Conservation (phyloP, 2,888 invertebrate species). For the Lapara coniferarum region DNA sequence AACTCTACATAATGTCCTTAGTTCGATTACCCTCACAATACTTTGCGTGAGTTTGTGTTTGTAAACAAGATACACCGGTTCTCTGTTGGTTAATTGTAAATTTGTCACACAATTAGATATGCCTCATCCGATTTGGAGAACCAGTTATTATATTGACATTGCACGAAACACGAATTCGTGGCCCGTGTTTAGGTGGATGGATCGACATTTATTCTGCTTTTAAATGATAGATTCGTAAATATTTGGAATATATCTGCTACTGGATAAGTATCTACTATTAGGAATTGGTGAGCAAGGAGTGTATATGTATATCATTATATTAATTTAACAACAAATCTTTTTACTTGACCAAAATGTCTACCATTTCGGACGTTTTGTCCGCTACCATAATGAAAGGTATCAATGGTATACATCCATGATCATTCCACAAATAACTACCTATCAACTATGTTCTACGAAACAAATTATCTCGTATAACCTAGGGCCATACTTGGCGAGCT, state of each 20-base stretch:
- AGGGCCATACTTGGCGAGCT: conserved; percentile 46
- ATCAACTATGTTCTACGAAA: conserved; percentile 32
- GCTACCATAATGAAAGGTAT: neutral
- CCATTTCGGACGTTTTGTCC: too few species aligned
- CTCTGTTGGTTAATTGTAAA: neutral
- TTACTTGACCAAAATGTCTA: too few species aligned
- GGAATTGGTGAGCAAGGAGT: too few species aligned
- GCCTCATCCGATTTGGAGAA: neutral
- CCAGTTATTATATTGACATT: conserved; percentile 1
- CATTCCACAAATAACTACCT: conserved; percentile 30
- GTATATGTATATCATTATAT: too few species aligned
- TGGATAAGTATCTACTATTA: too few species aligned
- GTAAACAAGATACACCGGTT: neutral
- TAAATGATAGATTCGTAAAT: too few species aligned
- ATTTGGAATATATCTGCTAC: too few species aligned
- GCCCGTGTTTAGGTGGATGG: neutral
- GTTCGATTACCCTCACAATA: neutral
- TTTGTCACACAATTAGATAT: conserved; percentile 12
- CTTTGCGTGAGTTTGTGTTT: neutral
- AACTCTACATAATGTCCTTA: neutral
- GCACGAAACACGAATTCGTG: neutral
- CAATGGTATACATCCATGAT: neutral
- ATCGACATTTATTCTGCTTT: neutral
- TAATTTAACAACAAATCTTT: too few species aligned
- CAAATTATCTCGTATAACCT: conserved; percentile 41